Base-by-base conservation (phyloP, 2,113 vertebrate species). In the Cranoglanis bouderius region DNA sequence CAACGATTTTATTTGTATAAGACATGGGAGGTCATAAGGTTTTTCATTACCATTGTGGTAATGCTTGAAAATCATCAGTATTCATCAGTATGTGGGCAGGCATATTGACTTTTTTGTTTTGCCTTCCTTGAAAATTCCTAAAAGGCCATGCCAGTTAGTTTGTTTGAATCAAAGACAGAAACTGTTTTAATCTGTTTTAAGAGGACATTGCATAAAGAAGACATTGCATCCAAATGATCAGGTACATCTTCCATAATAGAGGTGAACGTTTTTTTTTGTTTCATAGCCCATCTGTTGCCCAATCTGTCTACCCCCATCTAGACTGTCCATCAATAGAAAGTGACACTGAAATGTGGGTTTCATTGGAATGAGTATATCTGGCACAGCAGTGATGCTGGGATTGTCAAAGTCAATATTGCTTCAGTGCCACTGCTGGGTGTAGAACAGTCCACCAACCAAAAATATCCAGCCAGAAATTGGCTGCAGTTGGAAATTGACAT, bases 351-450 rank as follows among this genome's bases (percentile, higher is more conserved):
- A 53, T 53, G 49, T 53, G 14, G 32, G 55, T 26, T 82, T 59
- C 5, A 59, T 40, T 38, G 53, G 35, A 40, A 59, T 82, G 32
- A 26, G 32, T 38, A 10, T 40, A 82, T 82, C 32, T 82, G 55
- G 53, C 53, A 6, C 19, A 26, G 32, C 53, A 82, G 81, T 59
- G 53, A 82, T 40, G 53, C 53, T 40, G 35, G 10, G 32, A 82
- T 26, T 82, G 40, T 59, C 53, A 57, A 59, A 82, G 81, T 82
- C 53, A 59, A 59, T 82, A 82, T 82, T 57, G 51, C 53, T 38
- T 38, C 19, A 82, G 51, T 82, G n/a, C 9, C 80, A 35, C 51
- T 82, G 80, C 80, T 53, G 32, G n/a, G 49, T 81, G 77, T 53
- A 19, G 19, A 81, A 81, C 2, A 19, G 43, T 10, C 49, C 77